Conservation (phyloP, 1,140 invertebrate species). For the Drosophila aff. region DNA sequence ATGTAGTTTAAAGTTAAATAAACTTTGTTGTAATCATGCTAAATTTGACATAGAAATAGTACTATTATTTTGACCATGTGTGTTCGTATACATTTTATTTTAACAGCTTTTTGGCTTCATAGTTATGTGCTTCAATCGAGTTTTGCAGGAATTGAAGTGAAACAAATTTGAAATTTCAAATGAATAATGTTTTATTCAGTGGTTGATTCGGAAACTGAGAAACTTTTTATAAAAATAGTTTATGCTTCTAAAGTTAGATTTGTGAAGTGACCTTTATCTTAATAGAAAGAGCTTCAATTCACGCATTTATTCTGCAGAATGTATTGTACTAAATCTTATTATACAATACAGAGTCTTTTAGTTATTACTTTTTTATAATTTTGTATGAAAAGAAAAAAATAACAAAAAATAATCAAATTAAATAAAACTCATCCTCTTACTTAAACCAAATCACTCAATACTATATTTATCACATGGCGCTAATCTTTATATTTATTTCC, state of each 20-base stretch:
- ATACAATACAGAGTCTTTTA: background rate
- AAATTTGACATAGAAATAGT: background rate
- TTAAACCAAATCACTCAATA: background rate
- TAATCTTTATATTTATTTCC: slow-evolving; percentile 36
- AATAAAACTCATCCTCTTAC: slow-evolving; percentile 3
- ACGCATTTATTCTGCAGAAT: background rate
- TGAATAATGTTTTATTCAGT: slow-evolving; percentile 45
- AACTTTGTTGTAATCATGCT: no score
- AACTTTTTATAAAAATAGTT: slow-evolving; percentile 18
- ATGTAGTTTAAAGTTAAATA: background rate
- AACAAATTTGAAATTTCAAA: slow-evolving; percentile 18
- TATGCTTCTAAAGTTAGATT: background rate
- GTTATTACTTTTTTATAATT: rapidly evolving
- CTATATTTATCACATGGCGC: slow-evolving; percentile 32
- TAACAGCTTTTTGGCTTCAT: slow-evolving; percentile 26
- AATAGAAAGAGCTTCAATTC: background rate
- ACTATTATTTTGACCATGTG: background rate
- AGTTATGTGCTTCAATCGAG: slow-evolving; percentile 20
- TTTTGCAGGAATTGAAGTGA: slow-evolving; percentile 31
- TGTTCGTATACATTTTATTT: slow-evolving; percentile 26
- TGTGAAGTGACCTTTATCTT: background rate
- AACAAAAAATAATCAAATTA: background rate
- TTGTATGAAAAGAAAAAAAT: no score
- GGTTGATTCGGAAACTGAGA: background rate
- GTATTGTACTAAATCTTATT: background rate